These are phyloP conservation scores for Microcebus murinus DNA, from an alignment of 2,113 vertebrate species.

Conservation along the genomic window DNA sequence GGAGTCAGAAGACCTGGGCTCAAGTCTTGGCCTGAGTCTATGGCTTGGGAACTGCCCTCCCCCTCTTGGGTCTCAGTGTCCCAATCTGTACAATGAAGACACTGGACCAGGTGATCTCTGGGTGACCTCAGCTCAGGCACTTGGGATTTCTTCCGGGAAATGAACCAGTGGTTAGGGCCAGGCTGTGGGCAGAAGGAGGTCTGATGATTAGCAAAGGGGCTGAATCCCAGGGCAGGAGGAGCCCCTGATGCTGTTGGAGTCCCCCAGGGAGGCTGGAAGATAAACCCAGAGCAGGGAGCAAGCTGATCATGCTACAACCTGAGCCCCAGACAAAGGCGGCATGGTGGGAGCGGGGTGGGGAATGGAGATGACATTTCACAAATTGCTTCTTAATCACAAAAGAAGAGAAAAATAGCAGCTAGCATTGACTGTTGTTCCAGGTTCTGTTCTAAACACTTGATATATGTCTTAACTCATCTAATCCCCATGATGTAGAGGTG, in stretches of 20 bases:
- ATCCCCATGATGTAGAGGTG: not conserved
- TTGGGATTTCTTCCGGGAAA: not conserved
- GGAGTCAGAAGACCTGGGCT: not conserved
- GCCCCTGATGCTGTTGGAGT: not conserved
- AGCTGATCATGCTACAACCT: not conserved
- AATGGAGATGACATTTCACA: not conserved
- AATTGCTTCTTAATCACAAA: not conserved
- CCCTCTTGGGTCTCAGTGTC: not conserved
- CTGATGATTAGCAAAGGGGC: not conserved
- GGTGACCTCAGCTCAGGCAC: not conserved
- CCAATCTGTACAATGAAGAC: not conserved
- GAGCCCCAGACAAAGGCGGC: not conserved
- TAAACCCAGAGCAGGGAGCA: not conserved
- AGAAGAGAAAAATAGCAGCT: not conserved
- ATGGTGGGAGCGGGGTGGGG: fast-evolving
- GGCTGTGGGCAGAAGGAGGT: no score
- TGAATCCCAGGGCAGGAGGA: fast-evolving
- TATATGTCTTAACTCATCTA: not conserved
- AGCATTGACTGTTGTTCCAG: not conserved
- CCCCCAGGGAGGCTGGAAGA: not conserved
- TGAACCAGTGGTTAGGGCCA: not conserved
- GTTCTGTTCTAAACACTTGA: not conserved
- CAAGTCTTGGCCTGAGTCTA: not conserved
- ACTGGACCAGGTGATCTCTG: not conserved
- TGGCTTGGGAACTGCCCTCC: not conserved